phyloP scores from a whole-genome alignment of 64 coral and sea anemone genomes.

The Dendronephthya gigantea region DNA sequence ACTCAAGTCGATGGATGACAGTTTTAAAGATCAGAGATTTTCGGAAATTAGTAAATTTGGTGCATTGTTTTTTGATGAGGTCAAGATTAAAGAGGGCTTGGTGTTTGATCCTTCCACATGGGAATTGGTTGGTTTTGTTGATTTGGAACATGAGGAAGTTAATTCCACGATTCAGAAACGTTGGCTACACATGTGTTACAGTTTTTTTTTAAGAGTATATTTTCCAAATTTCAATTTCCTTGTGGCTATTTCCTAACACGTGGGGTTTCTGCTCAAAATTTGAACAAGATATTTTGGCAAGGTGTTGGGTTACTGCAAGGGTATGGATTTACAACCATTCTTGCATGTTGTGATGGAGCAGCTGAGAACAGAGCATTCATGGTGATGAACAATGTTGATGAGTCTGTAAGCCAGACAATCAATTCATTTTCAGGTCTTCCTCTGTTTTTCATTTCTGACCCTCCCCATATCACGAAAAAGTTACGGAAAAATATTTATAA shows the following conservation, averaged over 20 bases:
- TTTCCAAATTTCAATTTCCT: background rate
- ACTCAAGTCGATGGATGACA: background rate
- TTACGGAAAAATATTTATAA: background rate
- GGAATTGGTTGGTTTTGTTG: background rate
- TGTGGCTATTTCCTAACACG: background rate
- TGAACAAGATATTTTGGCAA: constrained; percentile 5
- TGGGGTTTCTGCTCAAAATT: background rate
- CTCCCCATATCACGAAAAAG: background rate
- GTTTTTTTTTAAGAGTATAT: background rate
- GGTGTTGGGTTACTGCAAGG: background rate
- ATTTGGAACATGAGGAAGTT: background rate
- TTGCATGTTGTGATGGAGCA: background rate
- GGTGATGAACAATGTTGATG: background rate
- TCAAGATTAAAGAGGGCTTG: background rate
- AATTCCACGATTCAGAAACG: background rate
- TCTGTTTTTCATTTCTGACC: background rate
- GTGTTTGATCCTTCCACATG: background rate
- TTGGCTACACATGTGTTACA: background rate
- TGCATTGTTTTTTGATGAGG: background rate
- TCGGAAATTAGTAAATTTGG: background rate
- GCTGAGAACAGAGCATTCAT: background rate
- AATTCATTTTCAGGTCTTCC: background rate
- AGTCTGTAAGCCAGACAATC: background rate
- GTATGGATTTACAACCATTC: background rate
- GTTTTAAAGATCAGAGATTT: background rate